Base-by-base conservation (phyloP, 2,797 vertebrate genomes). In the Manis javanica region DNA sequence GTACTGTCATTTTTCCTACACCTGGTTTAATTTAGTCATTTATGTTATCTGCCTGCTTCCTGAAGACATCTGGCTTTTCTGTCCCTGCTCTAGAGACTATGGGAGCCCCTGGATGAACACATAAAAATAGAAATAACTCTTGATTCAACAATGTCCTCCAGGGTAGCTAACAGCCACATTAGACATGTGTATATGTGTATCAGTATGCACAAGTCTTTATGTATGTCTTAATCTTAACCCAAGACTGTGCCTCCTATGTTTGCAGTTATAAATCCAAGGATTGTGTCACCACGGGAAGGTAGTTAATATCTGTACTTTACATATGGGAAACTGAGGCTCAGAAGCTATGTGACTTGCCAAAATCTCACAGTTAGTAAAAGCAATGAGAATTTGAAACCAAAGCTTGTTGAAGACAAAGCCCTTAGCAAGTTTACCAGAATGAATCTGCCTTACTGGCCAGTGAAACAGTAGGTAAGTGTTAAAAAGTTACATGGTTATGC, bases 181-280 rank as follows among this genome's bases (percentile, higher is more conserved):
- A 66, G 89, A 87, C 3, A 13, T 14, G 21, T 42, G 12, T 51
- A 14, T 46, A 21, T 4, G 18, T 39, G 4, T 26, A 23, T 21
- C 7, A 23, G 11, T 26, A 15, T 31, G 34, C 6, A 4, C 46
- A 46, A 31, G n/a, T 72, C 14, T 72, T 34, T 61, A 11, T 81
- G 5, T 8, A 34, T 34, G 5, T 85, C 46, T 82, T 63, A 46
- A 86, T 75, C 11, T 61, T 69, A 84, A 84, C 13, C 18, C 31
- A 87, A 90, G 51, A 64, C 13, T 24, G 14, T 69, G 23, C 34
- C 42, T 59, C 69, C 19, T 64, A 31, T 23, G 10, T 31, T 89
- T 95, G 82, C n/a, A 77, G n/a, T 46, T 49, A 46, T 31, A 95
- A 71, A 92, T 69, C 46, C 64, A 88, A 88, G 39, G 14, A 87